Evolutionary conservation across 2,113 vertebrate species (phyloP).

Genomic region (Mungos mungo): DNA sequence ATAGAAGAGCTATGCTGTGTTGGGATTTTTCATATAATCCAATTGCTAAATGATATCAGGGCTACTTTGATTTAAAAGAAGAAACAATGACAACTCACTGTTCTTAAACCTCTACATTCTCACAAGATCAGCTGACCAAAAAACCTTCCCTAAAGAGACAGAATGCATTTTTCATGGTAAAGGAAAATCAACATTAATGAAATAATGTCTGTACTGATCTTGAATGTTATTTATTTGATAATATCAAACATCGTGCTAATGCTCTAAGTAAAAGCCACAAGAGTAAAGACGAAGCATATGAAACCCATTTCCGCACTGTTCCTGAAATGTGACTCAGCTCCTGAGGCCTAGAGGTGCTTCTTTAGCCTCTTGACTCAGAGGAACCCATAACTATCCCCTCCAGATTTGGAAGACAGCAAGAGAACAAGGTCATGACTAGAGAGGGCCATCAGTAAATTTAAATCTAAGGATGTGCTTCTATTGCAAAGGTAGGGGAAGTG

Average conservation of each 20-base stretch:
- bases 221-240: slow-evolving; percentile 63
- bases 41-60: slow-evolving; percentile 79
- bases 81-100: slow-evolving; percentile 50
- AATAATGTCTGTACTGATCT: slow-evolving; percentile 49
- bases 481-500: neutral
- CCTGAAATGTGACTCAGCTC: slow-evolving; percentile 22
- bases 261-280: slow-evolving; percentile 34
- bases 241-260: slow-evolving; percentile 47
- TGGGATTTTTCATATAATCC: slow-evolving; percentile 82
- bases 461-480: slow-evolving; percentile 32
- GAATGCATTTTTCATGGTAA: slow-evolving; percentile 61
- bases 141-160: slow-evolving; percentile 68
- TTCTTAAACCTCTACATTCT: slow-evolving; percentile 39
- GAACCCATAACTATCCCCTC: neutral
- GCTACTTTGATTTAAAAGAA: slow-evolving; percentile 71
- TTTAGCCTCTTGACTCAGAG: slow-evolving; percentile 3
- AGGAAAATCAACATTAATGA: slow-evolving; percentile 75
- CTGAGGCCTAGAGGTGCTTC: slow-evolving; percentile 1
- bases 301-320: neutral
- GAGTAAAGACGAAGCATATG: neutral
- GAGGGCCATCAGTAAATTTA: neutral
- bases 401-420: neutral
- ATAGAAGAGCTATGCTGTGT: slow-evolving; percentile 80
- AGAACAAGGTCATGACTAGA: slow-evolving; percentile 2
- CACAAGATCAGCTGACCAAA: slow-evolving; percentile 55